A percentile compares a stretch with the other conserved stretches of the same genome.
These are phyloP conservation scores for Anaspis maculata DNA, from an alignment of 2,888 invertebrate species.

Conservation along the genomic window DNA sequence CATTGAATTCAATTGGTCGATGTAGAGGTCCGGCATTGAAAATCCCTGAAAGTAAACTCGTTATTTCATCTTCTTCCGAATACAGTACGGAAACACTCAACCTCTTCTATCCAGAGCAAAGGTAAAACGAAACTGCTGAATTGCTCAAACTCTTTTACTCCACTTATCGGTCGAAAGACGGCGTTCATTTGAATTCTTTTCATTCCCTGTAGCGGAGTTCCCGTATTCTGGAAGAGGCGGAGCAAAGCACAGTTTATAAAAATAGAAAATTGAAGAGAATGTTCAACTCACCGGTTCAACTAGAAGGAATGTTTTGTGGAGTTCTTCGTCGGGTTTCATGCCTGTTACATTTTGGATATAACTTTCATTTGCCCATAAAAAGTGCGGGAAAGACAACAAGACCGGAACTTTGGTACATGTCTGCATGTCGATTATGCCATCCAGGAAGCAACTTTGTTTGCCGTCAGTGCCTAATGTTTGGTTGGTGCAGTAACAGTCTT, in stretches of 20 bases:
- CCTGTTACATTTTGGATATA: not conserved
- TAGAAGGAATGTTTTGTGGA: not conserved
- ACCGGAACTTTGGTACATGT: not conserved
- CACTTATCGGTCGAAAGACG: not conserved
- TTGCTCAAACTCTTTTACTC: not conserved
- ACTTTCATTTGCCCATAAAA: not conserved
- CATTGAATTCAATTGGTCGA: not conserved
- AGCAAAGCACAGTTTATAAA: not conserved
- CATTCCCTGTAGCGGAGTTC: not conserved
- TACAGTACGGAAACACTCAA: too few relatives aligned
- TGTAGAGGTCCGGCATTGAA: not conserved
- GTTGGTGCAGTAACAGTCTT: not conserved
- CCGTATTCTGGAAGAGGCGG: not conserved
- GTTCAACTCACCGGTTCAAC: not conserved
- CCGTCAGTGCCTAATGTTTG: not conserved
- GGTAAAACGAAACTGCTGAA: not conserved
- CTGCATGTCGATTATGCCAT: not conserved
- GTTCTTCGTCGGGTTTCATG: not conserved
- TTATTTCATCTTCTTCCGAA: too few relatives aligned
- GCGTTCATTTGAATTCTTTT: conserved; percentile 1
- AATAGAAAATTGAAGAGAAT: not conserved
- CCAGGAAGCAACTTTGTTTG: not conserved
- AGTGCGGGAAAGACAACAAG: not conserved
- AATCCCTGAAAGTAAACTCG: not conserved
- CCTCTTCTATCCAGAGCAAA: conserved; percentile 1